These are phyloP conservation scores for Limnephilus marmoratus DNA, from an alignment of 2,888 invertebrate genomes.

Conservation along the genomic window DNA sequence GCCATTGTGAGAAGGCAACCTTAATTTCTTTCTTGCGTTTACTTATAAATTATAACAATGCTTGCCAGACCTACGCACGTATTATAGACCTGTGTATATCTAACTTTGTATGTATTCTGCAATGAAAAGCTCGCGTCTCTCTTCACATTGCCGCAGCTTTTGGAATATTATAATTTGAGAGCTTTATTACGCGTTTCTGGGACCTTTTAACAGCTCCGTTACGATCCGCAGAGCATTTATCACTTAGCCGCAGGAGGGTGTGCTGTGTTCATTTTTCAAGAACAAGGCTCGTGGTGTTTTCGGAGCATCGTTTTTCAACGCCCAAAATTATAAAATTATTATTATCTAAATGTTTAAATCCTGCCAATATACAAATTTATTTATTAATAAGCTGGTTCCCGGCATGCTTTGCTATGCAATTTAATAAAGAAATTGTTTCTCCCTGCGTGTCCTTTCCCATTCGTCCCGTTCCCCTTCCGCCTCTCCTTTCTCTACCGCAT, in stretches of 20 bases:
- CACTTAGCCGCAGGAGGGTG: not conserved
- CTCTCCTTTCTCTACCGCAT: too few species aligned
- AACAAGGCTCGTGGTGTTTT: not conserved
- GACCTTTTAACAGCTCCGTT: not conserved
- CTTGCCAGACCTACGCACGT: not conserved
- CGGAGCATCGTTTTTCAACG: not conserved
- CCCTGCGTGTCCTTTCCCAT: too few species aligned
- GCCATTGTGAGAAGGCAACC: not conserved
- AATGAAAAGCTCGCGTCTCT: not conserved
- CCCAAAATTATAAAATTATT: not conserved
- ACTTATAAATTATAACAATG: not conserved
- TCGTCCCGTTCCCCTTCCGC: too few species aligned
- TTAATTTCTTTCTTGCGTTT: not conserved
- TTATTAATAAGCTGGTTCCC: too few species aligned
- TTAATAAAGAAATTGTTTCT: too few species aligned
- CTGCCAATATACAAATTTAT: too few species aligned
- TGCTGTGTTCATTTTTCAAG: not conserved
- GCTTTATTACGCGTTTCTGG: not conserved
- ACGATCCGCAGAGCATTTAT: not conserved
- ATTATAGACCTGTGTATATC: not conserved
- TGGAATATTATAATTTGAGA: not conserved
- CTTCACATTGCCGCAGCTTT: slow-evolving; percentile 2
- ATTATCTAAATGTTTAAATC: too few species aligned
- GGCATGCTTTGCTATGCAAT: too few species aligned
- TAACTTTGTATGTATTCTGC: not conserved